These are phyloP conservation scores for Sarcophaga variegata DNA, from an alignment of 2,888 invertebrate species.

Conservation along the genomic window DNA sequence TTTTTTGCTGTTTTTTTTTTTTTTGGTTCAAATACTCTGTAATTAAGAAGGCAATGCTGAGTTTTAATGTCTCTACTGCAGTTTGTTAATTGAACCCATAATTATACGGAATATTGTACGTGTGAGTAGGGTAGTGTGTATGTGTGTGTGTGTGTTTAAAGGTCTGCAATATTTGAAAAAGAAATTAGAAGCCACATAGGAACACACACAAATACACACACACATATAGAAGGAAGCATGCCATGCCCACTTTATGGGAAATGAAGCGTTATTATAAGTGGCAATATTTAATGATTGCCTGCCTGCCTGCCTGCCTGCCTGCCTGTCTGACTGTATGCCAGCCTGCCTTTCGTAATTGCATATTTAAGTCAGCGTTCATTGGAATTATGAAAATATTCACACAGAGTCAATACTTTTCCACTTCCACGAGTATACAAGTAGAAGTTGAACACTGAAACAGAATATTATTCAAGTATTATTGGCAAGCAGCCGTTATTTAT, in stretches of 20 bases:
- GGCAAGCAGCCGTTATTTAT: background rate
- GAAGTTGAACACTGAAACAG: slow-evolving; percentile 14
- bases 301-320: slow-evolving; percentile 4
- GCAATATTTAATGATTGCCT: slow-evolving; percentile 61
- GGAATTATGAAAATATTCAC: background rate
- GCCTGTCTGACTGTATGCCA: background rate
- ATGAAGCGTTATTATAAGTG: slow-evolving; percentile 59
- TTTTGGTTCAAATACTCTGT: background rate
- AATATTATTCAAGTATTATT: slow-evolving; percentile 25
- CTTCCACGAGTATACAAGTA: background rate
- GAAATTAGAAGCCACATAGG: slow-evolving; percentile 1
- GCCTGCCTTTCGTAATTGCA: slow-evolving; percentile 30
- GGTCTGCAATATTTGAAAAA: slow-evolving; percentile 16
- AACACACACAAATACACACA: background rate
- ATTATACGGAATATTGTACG: slow-evolving; percentile 33
- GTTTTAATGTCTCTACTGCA: slow-evolving; percentile 40
- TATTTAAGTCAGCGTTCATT: slow-evolving; percentile 14
- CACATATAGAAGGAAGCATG: no score
- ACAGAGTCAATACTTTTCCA: background rate
- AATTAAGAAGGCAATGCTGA: background rate
- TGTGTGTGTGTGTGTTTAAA: slow-evolving; percentile 4
- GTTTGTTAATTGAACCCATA: slow-evolving; percentile 60
- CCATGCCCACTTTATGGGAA: slow-evolving; percentile 36
- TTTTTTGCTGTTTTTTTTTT: no score
- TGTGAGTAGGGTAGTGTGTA: no score